A percentile compares a stretch with the other conserved stretches of the same genome.
Evolutionary conservation across 2,113 vertebrate species (phyloP).

Genomic region (Plestiodon gilberti): DNA sequence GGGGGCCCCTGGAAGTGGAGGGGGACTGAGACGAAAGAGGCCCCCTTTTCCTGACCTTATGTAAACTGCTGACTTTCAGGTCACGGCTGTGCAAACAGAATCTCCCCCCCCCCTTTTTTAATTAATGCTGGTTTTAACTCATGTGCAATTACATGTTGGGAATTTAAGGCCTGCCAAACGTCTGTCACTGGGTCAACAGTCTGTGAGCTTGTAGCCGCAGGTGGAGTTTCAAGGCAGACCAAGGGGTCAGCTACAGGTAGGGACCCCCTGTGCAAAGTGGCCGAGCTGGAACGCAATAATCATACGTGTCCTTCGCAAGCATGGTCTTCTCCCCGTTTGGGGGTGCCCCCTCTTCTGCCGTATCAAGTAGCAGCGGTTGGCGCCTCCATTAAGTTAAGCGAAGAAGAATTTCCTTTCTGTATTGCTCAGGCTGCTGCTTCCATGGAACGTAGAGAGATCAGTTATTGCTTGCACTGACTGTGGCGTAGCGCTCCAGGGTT

Average conservation of each 20-base stretch:
- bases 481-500: too few relatives aligned
- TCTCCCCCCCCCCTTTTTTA: not conserved
- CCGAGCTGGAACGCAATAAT: too few relatives aligned
- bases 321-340: not conserved
- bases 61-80: not conserved
- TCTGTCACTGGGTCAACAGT: not conserved
- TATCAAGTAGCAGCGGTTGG: not conserved
- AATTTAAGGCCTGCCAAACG: not conserved
- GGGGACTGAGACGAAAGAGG: not conserved
- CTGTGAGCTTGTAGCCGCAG: too few relatives aligned
- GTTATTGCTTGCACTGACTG: too few relatives aligned
- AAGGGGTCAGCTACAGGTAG: not conserved
- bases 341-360: not conserved
- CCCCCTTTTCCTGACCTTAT: not conserved
- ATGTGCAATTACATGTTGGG: too few relatives aligned
- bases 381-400: too few relatives aligned
- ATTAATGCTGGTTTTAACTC: not conserved
- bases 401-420: not conserved
- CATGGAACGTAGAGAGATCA: too few relatives aligned
- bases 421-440: not conserved
- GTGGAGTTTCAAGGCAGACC: not conserved
- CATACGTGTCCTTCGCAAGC: too few relatives aligned
- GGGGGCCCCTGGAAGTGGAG: not conserved
- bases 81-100: slow-evolving; percentile 8
- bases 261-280: too few relatives aligned